Evolutionary conservation across 37 sponge, comb jelly and placozoan genomes (phyloP).

Genomic region (Chondrosia reniformis): DNA sequence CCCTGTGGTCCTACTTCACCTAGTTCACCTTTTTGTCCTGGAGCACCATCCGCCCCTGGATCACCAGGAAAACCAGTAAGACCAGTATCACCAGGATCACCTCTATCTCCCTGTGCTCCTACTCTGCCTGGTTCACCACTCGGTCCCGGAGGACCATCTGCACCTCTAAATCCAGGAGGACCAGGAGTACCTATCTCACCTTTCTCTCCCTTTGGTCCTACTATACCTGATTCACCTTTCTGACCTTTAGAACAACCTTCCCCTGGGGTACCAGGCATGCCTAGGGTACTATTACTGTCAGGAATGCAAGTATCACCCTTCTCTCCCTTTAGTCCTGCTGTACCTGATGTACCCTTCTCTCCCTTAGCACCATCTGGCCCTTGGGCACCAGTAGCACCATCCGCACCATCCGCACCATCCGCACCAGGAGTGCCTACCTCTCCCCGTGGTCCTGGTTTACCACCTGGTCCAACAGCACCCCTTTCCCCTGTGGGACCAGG

Average conservation of each 20-base stretch:
- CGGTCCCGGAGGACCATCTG: too few relatives aligned
- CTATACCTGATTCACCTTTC: too few relatives aligned
- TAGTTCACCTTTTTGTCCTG: too few relatives aligned
- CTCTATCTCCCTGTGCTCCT: background rate
- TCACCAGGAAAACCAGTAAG: background rate
- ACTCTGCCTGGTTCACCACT: background rate
- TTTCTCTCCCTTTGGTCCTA: too few relatives aligned
- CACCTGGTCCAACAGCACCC: background rate
- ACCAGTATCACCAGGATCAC: too few relatives aligned
- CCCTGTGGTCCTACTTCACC: too few relatives aligned
- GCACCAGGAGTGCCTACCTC: background rate
- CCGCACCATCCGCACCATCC: background rate
- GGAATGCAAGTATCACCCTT: background rate
- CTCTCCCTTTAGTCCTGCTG: background rate
- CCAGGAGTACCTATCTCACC: too few relatives aligned
- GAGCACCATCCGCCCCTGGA: background rate
- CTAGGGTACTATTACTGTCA: too few relatives aligned
- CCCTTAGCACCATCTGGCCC: background rate
- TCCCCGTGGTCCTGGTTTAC: background rate
- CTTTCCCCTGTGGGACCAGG: constrained; percentile 13
- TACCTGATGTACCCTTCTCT: background rate
- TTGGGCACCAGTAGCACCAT: too few relatives aligned
- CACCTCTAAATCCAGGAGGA: too few relatives aligned
- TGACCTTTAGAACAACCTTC: too few relatives aligned
- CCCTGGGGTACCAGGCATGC: too few relatives aligned